Evolutionary conservation across 2,113 vertebrate genomes (phyloP).

Genomic region (Zingel zingel): DNA sequence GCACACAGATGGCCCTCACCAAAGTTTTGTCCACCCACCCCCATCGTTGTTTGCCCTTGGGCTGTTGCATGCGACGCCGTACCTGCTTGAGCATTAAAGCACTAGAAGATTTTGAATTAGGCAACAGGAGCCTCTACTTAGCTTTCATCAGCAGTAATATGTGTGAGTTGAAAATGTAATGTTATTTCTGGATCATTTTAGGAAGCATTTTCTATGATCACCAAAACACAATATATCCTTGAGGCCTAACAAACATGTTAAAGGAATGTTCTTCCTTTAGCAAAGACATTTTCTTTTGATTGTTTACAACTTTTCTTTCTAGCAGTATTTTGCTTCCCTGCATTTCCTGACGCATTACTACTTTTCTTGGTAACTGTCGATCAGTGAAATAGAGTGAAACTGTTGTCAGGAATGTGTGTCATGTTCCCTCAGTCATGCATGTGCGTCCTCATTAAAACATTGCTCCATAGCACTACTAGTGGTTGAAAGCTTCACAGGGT

Average conservation of each 20-base stretch:
- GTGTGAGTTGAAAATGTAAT: constrained; percentile 17
- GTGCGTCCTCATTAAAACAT: not conserved
- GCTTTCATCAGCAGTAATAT: constrained; percentile 17
- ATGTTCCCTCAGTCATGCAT: not conserved
- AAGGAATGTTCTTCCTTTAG: not conserved
- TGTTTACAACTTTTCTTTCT: not conserved
- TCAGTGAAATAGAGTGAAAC: not conserved
- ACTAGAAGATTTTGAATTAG: constrained; percentile 32
- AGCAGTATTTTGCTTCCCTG: not conserved
- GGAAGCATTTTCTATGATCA: not conserved
- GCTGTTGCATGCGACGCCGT: constrained; percentile 64
- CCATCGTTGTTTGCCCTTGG: constrained; percentile 67
- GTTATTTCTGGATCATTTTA: not conserved
- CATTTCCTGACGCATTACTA: not conserved
- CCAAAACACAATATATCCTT: not conserved
- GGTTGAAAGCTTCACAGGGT: not conserved
- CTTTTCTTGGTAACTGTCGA: not conserved
- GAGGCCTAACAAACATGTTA: no score
- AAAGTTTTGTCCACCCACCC: constrained; percentile 70
- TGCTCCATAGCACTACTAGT: not conserved
- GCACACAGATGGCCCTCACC: constrained; percentile 85
- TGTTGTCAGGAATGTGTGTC: not conserved
- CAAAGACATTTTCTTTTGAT: not conserved
- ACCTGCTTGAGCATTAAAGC: constrained; percentile 70
- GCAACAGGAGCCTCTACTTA: constrained; percentile 32